Percentiles rank a stretch among this genome's conserved stretches.
These are phyloP conservation scores for Eulimnadia texana DNA, from an alignment of 1,140 invertebrate genomes.

Conservation along the genomic window DNA sequence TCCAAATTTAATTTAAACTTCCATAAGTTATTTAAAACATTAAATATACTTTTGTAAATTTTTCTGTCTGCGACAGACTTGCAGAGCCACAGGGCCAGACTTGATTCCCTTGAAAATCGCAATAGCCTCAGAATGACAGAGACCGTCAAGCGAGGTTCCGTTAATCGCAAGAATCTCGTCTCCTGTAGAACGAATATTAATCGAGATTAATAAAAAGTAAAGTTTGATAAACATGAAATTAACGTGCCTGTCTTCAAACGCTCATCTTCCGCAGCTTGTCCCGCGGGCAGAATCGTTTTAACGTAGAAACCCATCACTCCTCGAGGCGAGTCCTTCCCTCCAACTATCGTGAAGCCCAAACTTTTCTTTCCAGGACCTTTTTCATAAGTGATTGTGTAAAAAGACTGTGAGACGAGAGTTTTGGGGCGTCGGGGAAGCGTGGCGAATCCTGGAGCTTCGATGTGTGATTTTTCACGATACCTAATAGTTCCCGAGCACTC, in stretches of 20 bases:
- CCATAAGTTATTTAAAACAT: too few species aligned
- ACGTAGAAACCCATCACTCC: constrained; percentile 80
- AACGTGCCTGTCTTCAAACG: neutral
- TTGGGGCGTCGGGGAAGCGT: constrained; percentile 27
- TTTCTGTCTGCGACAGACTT: constrained; percentile 27
- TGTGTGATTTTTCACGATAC: constrained; percentile 16
- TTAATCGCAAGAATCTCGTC: constrained; percentile 40
- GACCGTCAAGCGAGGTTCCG: constrained; percentile 30
- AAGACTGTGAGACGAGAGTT: constrained; percentile 19
- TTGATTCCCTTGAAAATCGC: constrained; percentile 37
- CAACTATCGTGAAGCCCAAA: constrained; percentile 80
- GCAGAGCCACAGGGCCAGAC: constrained; percentile 35
- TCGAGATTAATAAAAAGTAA: neutral
- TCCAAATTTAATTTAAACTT: neutral
- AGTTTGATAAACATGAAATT: neutral
- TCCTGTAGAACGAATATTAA: constrained; percentile 26
- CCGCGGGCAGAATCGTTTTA: constrained; percentile 39
- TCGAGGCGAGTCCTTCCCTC: constrained; percentile 72
- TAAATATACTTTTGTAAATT: constrained; percentile 7
- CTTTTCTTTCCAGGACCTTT: constrained; percentile 73
- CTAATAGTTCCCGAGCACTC: neutral
- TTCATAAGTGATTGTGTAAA: constrained; percentile 59
- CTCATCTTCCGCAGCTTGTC: neutral
- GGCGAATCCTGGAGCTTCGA: constrained; percentile 17
- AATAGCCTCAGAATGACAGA: constrained; percentile 37